Percentiles rank a stretch among this genome's conserved stretches.
Conservation (phyloP, 2,888 invertebrate species). For the Noctuana brunneofusca region DNA sequence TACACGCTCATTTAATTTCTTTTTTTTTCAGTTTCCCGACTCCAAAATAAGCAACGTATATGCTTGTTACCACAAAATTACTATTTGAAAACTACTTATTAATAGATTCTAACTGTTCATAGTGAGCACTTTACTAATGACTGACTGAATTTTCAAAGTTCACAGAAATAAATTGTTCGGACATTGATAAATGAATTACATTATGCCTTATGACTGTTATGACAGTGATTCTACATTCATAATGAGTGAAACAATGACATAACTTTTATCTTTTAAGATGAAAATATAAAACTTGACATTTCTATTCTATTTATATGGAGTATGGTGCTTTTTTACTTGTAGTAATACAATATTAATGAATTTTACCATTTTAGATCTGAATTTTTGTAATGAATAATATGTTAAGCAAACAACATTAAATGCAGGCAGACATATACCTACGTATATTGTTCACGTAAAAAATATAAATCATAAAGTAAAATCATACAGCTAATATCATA, state of each 20-base stretch:
- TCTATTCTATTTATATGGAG: slow-evolving; percentile 3
- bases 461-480: not conserved
- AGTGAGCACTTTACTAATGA: slow-evolving; percentile 22
- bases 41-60: not conserved
- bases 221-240: slow-evolving; percentile 30
- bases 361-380: not conserved
- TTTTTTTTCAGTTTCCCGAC: too few species aligned
- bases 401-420: too few species aligned
- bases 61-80: not conserved
- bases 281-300: slow-evolving; percentile 8
- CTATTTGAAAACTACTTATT: not conserved
- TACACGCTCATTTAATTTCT: not conserved
- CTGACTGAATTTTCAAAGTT: slow-evolving; percentile 8
- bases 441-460: too few species aligned
- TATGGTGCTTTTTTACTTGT: not conserved
- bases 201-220: slow-evolving; percentile 26
- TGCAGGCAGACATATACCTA: too few species aligned
- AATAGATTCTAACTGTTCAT: slow-evolving; percentile 4
- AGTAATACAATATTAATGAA: not conserved
- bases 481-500: not conserved
- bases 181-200: slow-evolving; percentile 31
- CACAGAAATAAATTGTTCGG: slow-evolving; percentile 28
- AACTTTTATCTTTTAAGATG: slow-evolving; percentile 23
- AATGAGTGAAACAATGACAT: slow-evolving; percentile 26
- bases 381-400: too few species aligned